Base-by-base conservation (phyloP, 2,888 invertebrate species). In the Drosophila helvetica region DNA sequence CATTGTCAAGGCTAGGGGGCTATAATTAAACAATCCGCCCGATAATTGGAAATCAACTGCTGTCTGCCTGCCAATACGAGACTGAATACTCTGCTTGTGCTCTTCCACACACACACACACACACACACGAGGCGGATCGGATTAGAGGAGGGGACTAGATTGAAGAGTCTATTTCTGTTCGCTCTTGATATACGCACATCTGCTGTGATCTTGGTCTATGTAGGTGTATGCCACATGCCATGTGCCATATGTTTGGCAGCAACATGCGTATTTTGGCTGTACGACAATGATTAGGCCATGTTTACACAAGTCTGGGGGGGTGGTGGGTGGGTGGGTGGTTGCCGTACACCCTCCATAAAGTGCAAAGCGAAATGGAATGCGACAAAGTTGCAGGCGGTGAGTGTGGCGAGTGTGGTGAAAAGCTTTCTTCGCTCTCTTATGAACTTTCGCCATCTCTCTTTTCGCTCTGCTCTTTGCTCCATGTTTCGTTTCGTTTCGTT, bases 1-100 rank as follows among this genome's bases (percentile, higher is more conserved):
- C 63, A 70, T 62, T 70, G 62, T 53, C 70, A 70, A 71, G 71
- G 71, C 51, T 71, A 54, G 15, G 38, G 57, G 57, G 57, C 63
- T 71, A 71, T 71, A 63, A 71, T 71, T 63, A 71, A 42, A 38
- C 38, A 38, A 8, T n/a, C 57, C 18, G 18, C 38, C 38, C 50
- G 53, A 62, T 70, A 71, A 56, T 71, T 56, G 30, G 33, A 62
- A 70, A 54, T 69, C 48, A 42, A 55, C 55, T 38, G 15, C 38
- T 38, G 15, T 38, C 38, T 15, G 46, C 30, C 27, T 25, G 22
- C 25, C 12, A 45, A 25, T 18, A 42, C 27, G 8, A 8, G 27
- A 27, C 1, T 27, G 27, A 22, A 22, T 38, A 33, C n/a, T n/a
- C n/a, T 55, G 12, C 19, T 18, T 38, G 22, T 38, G 19, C 5